These are phyloP conservation scores for Cheilosia impressa DNA, from an alignment of 2,888 invertebrate genomes.

Conservation along the genomic window DNA sequence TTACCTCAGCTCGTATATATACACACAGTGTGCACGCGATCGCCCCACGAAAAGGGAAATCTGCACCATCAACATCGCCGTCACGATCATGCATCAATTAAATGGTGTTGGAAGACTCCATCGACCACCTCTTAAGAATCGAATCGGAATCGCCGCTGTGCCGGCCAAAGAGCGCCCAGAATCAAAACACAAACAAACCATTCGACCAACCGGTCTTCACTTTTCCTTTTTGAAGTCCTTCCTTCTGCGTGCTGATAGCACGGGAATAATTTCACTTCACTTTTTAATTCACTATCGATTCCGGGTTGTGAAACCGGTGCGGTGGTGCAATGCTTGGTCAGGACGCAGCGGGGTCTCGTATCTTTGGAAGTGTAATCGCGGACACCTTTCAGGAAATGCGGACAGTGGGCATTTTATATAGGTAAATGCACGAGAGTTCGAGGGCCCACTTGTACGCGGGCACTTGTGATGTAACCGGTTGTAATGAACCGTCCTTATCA, in stretches of 20 bases:
- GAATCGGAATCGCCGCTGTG: conserved; percentile 1
- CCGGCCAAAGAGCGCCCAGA: conserved; percentile 17
- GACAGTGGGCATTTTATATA: too few species aligned
- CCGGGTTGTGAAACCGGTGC: conserved; percentile 65
- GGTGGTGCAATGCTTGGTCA: not conserved
- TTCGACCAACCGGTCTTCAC: conserved; percentile 70
- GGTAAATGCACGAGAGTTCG: too few species aligned
- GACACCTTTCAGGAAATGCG: too few species aligned
- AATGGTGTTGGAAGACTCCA: conserved; percentile 44
- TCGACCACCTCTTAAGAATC: conserved; percentile 6
- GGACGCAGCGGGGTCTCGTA: not conserved
- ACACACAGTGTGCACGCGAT: conserved; percentile 39
- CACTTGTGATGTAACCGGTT: conserved; percentile 49
- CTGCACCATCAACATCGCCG: conserved; percentile 66
- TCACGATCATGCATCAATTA: conserved; percentile 72
- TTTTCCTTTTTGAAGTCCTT: conserved; percentile 74
- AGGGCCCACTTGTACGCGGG: too few species aligned
- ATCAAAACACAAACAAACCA: conserved; percentile 64
- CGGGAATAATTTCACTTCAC: conserved; percentile 62
- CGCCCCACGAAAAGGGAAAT: conserved; percentile 69
- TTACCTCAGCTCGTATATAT: not conserved
- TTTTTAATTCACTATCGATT: conserved; percentile 74
- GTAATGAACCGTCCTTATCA: conserved; percentile 13
- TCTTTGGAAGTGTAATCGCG: not conserved
- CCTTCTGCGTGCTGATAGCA: too few species aligned